phyloP scores from a whole-genome alignment of 2,797 vertebrate species.

The Nannoperca australis region DNA sequence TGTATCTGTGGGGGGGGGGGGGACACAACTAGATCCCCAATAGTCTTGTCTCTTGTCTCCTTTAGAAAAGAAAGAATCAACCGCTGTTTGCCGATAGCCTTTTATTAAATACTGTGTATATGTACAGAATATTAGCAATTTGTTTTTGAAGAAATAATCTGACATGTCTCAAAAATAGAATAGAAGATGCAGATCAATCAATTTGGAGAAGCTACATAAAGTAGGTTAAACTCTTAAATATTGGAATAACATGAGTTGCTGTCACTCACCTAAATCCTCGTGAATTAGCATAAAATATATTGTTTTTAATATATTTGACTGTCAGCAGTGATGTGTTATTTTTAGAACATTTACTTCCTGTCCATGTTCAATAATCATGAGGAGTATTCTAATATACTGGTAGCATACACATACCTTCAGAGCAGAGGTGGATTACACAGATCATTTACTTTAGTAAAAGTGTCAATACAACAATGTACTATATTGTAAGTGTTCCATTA shows the following conservation, averaged over 20 bases:
- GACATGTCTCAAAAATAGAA: conserved; percentile 7
- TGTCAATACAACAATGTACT: not conserved
- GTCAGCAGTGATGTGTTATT: not conserved
- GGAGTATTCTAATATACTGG: not conserved
- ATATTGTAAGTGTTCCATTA: no score
- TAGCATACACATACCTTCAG: not conserved
- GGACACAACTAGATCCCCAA: not conserved
- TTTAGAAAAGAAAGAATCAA: not conserved
- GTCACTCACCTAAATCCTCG: not conserved
- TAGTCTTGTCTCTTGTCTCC: conserved; percentile 14
- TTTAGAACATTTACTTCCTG: not conserved
- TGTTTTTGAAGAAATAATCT: conserved; percentile 18
- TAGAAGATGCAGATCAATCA: not conserved
- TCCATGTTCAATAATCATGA: not conserved
- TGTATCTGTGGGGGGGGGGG: not conserved
- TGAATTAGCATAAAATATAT: not conserved
- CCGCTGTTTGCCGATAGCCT: not conserved
- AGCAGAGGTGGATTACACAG: not conserved
- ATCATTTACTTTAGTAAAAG: not conserved
- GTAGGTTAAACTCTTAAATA: conserved; percentile 26
- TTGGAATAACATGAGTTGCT: not conserved
- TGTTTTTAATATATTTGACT: not conserved
- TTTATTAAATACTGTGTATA: conserved; percentile 6
- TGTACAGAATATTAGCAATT: not conserved
- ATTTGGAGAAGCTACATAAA: conserved; percentile 10